Base-by-base conservation (phyloP, 2,113 vertebrate genomes). In the Siphamia tubifer region DNA sequence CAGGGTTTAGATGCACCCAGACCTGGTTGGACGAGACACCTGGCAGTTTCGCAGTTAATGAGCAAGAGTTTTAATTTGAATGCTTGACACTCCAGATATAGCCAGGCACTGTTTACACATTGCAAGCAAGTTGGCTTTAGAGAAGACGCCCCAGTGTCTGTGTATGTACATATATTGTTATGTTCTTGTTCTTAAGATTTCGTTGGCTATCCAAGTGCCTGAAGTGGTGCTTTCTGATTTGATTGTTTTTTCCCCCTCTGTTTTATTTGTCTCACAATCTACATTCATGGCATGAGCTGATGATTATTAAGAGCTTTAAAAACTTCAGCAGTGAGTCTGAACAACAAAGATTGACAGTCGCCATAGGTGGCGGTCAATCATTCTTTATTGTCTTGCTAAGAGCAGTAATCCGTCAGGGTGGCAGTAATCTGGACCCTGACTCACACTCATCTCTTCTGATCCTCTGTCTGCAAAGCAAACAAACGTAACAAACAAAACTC, bases 271-370 rank as follows among this genome's bases (percentile, higher is more conserved):
- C 95, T 96, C 96, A 95, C 95, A 94, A 95, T 96, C 85, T 94
- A 94, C 94, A 93, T 96, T 94, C 94, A 94, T 95, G 95, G 95
- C 95, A 96, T 94, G 95, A 96, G 95, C 95, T 96, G 95, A 95
- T 94, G 69, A 95, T 94, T 93, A 94, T 94, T 92, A 95, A 95
- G 94, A 97, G 96, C 95, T 97, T 98, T 96, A 98, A 88, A 88
- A 82, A 94, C 93, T 95, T 94, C 91, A 94, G 94, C 94, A 82
- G 92, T 87, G 87, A 93, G 94, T 95, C 93, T 94, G 67, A 94
- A 92, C 81, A 79, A 91, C 90, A 91, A 56, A 84, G 91, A 94
- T 91, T 90, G 94, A 93, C 85, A 64, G 91, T 94, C 87, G 85
- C 90, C 83, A 90, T 94, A 82, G 60, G 79, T 65, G 82, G 70